A percentile compares a stretch with the other conserved stretches of the same genome.
Evolutionary conservation across 2,113 vertebrate genomes (phyloP).

Genomic region (Callopanchax toddi): DNA sequence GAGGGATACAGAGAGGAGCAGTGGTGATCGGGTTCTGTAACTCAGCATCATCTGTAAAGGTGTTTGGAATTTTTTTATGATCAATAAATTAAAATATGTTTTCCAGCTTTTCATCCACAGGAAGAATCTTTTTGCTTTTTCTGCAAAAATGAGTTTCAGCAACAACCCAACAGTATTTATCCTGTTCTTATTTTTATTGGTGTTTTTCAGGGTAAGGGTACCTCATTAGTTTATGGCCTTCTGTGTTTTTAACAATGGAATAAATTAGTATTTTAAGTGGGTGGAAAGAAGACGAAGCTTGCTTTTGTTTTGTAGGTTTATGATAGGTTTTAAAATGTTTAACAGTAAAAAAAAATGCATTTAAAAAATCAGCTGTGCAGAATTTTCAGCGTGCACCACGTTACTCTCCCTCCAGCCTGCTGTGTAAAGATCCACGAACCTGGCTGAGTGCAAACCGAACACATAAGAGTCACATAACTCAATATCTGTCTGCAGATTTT

Average conservation of each 20-base stretch:
- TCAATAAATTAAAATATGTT: not conserved
- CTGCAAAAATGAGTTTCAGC: constrained; percentile 6
- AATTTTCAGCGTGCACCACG: not conserved
- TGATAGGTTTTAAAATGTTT: constrained; percentile 3
- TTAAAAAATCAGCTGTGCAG: not conserved
- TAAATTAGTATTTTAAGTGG: constrained; percentile 15
- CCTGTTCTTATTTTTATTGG: not conserved
- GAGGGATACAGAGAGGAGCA: constrained; percentile 15
- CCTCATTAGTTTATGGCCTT: constrained; percentile 19
- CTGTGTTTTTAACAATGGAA: constrained; percentile 11
- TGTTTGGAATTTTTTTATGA: not conserved
- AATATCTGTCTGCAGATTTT: not conserved
- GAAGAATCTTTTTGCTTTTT: constrained; percentile 3
- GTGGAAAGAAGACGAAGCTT: constrained; percentile 11
- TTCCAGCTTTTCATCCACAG: not conserved
- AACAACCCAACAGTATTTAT: not conserved
- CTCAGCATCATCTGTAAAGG: not conserved
- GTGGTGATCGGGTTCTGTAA: not conserved
- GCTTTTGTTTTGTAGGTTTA: constrained; percentile 5
- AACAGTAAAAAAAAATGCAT: constrained; percentile 18
- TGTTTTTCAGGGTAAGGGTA: constrained; percentile 2
- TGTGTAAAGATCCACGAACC: constrained; percentile 9
- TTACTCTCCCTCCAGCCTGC: not conserved
- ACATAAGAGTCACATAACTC: constrained; percentile 14
- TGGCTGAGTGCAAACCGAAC: constrained; percentile 2